Evolutionary conservation across 2,888 invertebrate species (phyloP).

Genomic region (Micoletzkya japonica): DNA sequence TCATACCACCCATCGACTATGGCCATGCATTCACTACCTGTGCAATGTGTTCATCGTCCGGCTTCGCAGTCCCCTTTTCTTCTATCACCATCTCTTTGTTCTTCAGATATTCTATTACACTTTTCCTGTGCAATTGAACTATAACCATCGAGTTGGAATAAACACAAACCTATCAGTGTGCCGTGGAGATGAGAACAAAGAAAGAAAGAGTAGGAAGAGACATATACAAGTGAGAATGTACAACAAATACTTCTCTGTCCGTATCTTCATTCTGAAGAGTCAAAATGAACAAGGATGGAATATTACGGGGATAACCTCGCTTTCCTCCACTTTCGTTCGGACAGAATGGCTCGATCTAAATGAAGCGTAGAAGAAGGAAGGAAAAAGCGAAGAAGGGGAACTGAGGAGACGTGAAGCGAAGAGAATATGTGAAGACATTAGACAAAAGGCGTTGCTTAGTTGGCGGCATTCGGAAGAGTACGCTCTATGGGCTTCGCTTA

Average conservation of each 20-base stretch:
- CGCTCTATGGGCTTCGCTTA: too few relatives aligned
- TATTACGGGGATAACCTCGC: too few relatives aligned
- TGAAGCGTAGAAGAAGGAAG: neutral
- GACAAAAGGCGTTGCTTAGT: too few relatives aligned
- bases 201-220: slow-evolving; percentile 9
- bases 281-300: neutral
- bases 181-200: neutral
- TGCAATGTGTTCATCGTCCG: neutral
- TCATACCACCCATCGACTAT: neutral
- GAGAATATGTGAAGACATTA: too few relatives aligned
- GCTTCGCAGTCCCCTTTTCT: neutral
- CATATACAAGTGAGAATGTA: slow-evolving; percentile 4
- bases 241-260: slow-evolving; percentile 1
- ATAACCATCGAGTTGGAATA: neutral
- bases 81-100: slow-evolving; percentile 1
- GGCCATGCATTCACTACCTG: neutral
- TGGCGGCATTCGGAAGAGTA: too few relatives aligned
- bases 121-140: neutral
- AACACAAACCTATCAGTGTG: slow-evolving; percentile 4
- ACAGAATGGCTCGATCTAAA: neutral
- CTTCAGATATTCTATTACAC: slow-evolving; percentile 24
- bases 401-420: too few relatives aligned
- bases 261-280: neutral
- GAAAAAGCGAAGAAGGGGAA: neutral
- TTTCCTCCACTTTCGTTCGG: too few relatives aligned